These are phyloP conservation scores for Tetrapedia diversipes DNA, from an alignment of 2,888 invertebrate genomes.

Conservation along the genomic window DNA sequence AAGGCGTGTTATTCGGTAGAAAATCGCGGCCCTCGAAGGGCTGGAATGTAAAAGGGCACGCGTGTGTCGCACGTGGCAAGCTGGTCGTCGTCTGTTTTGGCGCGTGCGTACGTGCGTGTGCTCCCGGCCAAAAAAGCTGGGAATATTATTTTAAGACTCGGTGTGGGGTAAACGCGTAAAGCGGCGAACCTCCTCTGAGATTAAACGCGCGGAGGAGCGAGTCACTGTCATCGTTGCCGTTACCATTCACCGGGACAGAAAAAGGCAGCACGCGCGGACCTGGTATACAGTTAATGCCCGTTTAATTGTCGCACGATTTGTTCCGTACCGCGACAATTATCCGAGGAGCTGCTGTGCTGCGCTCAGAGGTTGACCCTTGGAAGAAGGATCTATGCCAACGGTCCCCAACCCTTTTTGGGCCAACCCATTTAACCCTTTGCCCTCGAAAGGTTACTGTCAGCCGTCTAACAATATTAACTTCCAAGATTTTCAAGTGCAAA, in stretches of 20 bases:
- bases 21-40: conserved; percentile 36
- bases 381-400: too few species aligned
- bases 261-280: conserved; percentile 64
- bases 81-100: conserved; percentile 68
- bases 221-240: conserved; percentile 69
- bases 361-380: too few species aligned
- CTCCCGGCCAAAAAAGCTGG: conserved; percentile 73
- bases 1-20: conserved; percentile 17
- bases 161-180: conserved; percentile 80
- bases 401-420: too few species aligned
- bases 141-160: conserved; percentile 82
- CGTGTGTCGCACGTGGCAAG: conserved; percentile 81
- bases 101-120: conserved; percentile 70
- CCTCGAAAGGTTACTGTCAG: too few species aligned
- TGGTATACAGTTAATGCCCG: conserved; percentile 50
- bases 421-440: too few species aligned
- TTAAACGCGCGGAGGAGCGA: conserved; percentile 73
- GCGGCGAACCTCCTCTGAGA: conserved; percentile 82
- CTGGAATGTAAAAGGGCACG: conserved; percentile 68
- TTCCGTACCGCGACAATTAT: too few species aligned
- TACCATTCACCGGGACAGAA: conserved; percentile 54
- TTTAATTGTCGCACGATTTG: too few species aligned
- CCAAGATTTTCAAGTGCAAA: too few species aligned
- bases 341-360: too few species aligned
- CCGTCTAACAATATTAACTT: too few species aligned